Evolutionary conservation across 2,888 invertebrate genomes (phyloP).

Genomic region (Conchocele bisecta): DNA sequence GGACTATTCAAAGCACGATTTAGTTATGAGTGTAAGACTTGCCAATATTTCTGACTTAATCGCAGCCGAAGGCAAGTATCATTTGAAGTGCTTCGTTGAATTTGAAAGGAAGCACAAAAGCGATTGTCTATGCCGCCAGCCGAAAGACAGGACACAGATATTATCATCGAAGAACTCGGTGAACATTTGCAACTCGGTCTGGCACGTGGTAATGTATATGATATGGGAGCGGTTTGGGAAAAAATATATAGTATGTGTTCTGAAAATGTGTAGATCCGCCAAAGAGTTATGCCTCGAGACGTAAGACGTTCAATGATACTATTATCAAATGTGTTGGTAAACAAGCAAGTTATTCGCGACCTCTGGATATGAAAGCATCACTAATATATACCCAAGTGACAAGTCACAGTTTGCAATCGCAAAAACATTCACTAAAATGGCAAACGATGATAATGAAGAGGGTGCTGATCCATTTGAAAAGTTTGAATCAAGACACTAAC

Average conservation of each 20-base stretch:
- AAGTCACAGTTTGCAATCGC: too few species aligned
- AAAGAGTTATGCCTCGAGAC: conserved; percentile 1
- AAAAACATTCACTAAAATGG: too few species aligned
- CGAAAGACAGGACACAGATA: neutral
- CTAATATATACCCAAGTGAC: too few species aligned
- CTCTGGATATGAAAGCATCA: conserved; percentile 8
- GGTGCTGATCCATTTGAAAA: too few species aligned
- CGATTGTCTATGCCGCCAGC: neutral
- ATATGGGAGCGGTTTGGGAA: conserved; percentile 9
- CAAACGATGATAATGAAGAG: too few species aligned
- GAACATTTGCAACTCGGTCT: conserved; percentile 9
- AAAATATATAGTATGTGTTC: neutral
- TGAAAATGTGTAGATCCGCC: neutral
- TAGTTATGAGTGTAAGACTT: conserved; percentile 10
- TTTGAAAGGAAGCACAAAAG: conserved; percentile 13
- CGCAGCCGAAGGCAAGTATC: conserved; percentile 8
- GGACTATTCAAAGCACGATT: neutral
- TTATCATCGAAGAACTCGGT: neutral
- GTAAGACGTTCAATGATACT: conserved; percentile 14
- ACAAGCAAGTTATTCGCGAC: conserved; percentile 5
- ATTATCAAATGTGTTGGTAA: neutral
- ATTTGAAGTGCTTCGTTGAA: neutral
- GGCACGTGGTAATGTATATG: conserved; percentile 20
- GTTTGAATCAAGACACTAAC: conserved; percentile 6
- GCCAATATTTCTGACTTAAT: conserved; percentile 13